phyloP scores from a whole-genome alignment of 92 coral and sea anemone species.

The Palythoa grandiflora region DNA sequence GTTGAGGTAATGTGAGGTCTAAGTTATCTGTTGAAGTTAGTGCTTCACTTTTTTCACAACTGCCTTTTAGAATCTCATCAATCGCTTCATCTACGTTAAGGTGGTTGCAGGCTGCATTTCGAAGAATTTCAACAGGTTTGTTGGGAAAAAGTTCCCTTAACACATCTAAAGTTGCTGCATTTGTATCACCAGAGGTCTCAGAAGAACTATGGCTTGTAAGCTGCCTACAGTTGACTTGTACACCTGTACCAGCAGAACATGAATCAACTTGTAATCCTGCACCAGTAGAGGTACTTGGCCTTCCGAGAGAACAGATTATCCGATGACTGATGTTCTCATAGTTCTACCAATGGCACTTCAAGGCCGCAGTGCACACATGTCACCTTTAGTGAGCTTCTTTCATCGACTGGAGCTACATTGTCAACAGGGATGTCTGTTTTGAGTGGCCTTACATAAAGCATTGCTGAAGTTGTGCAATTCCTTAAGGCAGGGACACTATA shows the following conservation, averaged over 20 bases:
- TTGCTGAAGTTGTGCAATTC: slow-evolving; percentile 22
- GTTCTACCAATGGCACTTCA: slow-evolving; percentile 39
- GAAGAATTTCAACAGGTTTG: background rate
- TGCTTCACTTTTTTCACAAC: background rate
- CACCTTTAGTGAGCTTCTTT: slow-evolving; percentile 21
- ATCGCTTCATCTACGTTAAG: slow-evolving; percentile 26
- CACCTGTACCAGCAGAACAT: too few relatives aligned
- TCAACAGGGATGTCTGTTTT: slow-evolving; percentile 38
- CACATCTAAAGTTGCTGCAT: background rate
- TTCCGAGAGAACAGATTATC: slow-evolving; percentile 31
- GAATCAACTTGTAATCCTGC: too few relatives aligned
- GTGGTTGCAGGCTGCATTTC: slow-evolving; percentile 14
- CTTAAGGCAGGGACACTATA: slow-evolving; percentile 19
- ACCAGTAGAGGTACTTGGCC: slow-evolving; percentile 14
- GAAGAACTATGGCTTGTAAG: background rate
- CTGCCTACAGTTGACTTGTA: background rate
- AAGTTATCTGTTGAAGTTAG: background rate
- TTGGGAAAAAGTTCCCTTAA: slow-evolving; percentile 47
- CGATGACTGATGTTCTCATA: slow-evolving; percentile 32
- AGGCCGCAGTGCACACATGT: slow-evolving; percentile 50
- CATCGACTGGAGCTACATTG: background rate
- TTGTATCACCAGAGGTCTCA: background rate
- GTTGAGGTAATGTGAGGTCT: background rate
- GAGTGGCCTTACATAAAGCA: slow-evolving; percentile 47
- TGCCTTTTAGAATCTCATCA: slow-evolving; percentile 7